These are phyloP conservation scores for Ivindomyrus marchei DNA, from an alignment of 2,113 vertebrate species.

Conservation along the genomic window DNA sequence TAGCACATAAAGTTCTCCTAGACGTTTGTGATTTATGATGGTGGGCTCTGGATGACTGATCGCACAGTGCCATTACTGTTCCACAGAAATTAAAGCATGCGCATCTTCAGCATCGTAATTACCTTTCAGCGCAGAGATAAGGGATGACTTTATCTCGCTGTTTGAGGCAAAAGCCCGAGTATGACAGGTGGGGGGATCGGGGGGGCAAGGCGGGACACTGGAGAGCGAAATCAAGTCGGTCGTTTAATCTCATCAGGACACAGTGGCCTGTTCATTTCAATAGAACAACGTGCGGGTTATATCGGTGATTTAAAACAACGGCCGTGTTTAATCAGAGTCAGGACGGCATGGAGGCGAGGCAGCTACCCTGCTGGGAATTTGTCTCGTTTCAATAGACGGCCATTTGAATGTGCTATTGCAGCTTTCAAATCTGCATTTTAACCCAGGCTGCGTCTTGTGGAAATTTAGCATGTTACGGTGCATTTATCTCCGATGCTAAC, in stretches of 20 bases:
- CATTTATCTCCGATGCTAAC: neutral
- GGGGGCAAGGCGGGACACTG: conserved; percentile 24
- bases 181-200: conserved; percentile 19
- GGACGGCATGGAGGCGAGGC: too few relatives aligned
- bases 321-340: neutral
- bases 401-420: neutral
- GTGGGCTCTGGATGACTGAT: conserved; percentile 9
- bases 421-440: neutral
- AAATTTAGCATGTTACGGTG: neutral
- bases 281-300: neutral
- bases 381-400: neutral
- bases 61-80: conserved; percentile 30
- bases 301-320: neutral
- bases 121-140: conserved; percentile 38
- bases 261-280: neutral
- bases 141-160: conserved; percentile 27
- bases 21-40: conserved; percentile 28
- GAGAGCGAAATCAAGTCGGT: conserved; percentile 34
- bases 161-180: conserved; percentile 17
- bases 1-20: neutral
- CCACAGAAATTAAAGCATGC: conserved; percentile 33
- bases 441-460: neutral
- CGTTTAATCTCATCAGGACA: conserved; percentile 5
- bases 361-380: neutral
- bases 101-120: conserved; percentile 38